Evolutionary conservation across 2,113 vertebrate genomes (phyloP).

Genomic region (Salvelinus sp.): DNA sequence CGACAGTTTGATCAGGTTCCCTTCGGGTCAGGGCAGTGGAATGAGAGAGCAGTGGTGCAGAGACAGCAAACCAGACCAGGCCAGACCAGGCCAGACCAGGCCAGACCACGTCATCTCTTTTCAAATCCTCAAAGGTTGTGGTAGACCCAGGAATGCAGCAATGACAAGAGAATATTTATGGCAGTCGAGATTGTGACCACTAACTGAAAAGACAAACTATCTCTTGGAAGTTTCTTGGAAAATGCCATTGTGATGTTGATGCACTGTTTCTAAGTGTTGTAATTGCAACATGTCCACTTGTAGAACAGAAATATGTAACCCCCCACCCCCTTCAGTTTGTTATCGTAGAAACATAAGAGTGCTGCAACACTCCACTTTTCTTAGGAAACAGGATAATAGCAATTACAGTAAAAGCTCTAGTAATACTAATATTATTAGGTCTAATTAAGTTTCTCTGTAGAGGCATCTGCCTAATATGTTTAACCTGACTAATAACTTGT

Average conservation of each 20-base stretch:
- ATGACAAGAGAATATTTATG: conserved; percentile 68
- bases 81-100: conserved; percentile 45
- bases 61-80: conserved; percentile 39
- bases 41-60: conserved; percentile 53
- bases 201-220: conserved; percentile 66
- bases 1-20: conserved; percentile 65
- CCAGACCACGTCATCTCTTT: conserved; percentile 34
- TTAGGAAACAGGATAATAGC: conserved; percentile 44
- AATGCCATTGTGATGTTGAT: conserved; percentile 51
- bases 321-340: conserved; percentile 41
- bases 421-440: conserved; percentile 30
- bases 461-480: background rate
- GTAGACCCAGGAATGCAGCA: conserved; percentile 61
- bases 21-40: conserved; percentile 69
- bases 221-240: conserved; percentile 32
- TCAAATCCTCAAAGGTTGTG: conserved; percentile 58
- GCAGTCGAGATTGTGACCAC: conserved; percentile 54
- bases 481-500: background rate
- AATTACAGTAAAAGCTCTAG: conserved; percentile 28
- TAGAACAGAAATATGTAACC: conserved; percentile 35
- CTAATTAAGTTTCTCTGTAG: background rate
- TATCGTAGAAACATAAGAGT: conserved; percentile 43
- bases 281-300: conserved; percentile 57
- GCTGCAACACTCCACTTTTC: conserved; percentile 23
- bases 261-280: conserved; percentile 54